Evolutionary conservation across 2,888 invertebrate species (phyloP).

Genomic region (Aspidiotus destructor): DNA sequence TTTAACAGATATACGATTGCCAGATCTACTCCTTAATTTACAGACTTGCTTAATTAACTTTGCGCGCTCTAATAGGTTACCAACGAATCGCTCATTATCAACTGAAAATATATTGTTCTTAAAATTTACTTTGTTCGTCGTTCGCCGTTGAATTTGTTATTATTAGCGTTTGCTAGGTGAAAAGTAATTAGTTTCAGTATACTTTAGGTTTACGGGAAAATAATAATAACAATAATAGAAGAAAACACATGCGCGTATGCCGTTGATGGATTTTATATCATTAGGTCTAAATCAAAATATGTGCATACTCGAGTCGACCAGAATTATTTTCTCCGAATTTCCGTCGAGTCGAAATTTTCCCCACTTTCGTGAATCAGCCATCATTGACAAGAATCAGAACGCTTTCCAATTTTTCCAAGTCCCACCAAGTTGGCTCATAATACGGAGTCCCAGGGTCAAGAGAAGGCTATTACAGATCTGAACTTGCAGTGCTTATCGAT

Average conservation of each 20-base stretch:
- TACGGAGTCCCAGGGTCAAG: no score
- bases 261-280: no score
- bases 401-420: no score
- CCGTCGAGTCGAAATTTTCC: no score
- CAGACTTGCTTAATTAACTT: conserved; percentile 33
- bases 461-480: no score
- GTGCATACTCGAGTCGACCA: no score
- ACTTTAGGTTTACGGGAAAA: neutral
- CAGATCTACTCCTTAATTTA: conserved; percentile 27
- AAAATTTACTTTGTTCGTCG: conserved; percentile 31
- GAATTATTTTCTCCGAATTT: no score
- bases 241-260: neutral
- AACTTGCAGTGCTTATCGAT: no score
- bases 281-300: no score
- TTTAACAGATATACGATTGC: conserved; percentile 29
- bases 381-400: no score
- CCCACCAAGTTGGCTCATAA: no score
- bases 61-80: conserved; percentile 32
- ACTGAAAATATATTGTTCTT: conserved; percentile 32
- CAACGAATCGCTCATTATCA: conserved; percentile 30
- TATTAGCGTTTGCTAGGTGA: conserved; percentile 18
- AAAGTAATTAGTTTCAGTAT: conserved; percentile 27
- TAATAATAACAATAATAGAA: neutral
- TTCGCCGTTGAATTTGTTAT: conserved; percentile 29
- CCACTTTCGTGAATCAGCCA: no score